These are phyloP conservation scores for Phalanger gymnotis DNA, from an alignment of 2,797 vertebrate species.

Conservation along the genomic window DNA sequence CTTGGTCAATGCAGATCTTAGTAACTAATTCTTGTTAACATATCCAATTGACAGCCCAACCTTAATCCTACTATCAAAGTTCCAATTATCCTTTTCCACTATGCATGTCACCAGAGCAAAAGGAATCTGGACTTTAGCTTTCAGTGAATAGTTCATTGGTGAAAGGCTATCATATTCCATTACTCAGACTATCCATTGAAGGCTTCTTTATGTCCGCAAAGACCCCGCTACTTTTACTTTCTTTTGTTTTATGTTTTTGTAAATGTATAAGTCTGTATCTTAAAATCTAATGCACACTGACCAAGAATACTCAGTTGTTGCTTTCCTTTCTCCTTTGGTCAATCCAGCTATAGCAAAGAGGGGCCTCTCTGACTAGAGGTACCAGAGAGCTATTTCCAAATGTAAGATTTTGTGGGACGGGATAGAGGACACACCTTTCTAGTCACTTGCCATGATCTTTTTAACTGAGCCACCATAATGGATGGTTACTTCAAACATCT, in stretches of 20 bases:
- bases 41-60: background rate
- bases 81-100: background rate
- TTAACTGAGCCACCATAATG: background rate
- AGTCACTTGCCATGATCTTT: background rate
- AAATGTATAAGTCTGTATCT: background rate
- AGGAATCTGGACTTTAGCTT: background rate
- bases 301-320: background rate
- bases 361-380: background rate
- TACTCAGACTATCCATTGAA: background rate
- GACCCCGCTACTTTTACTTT: background rate
- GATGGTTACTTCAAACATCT: background rate
- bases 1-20: background rate
- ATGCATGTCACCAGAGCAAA: background rate
- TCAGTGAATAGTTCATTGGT: background rate
- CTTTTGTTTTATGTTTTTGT: background rate
- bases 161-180: background rate
- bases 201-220: background rate
- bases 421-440: background rate
- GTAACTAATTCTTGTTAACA: background rate
- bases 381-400: background rate
- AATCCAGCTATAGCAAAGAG: background rate
- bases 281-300: background rate
- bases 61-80: background rate
- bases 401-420: background rate
- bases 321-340: background rate